phyloP scores from a whole-genome alignment of 2,888 invertebrate species.

The Apantesis nais region DNA sequence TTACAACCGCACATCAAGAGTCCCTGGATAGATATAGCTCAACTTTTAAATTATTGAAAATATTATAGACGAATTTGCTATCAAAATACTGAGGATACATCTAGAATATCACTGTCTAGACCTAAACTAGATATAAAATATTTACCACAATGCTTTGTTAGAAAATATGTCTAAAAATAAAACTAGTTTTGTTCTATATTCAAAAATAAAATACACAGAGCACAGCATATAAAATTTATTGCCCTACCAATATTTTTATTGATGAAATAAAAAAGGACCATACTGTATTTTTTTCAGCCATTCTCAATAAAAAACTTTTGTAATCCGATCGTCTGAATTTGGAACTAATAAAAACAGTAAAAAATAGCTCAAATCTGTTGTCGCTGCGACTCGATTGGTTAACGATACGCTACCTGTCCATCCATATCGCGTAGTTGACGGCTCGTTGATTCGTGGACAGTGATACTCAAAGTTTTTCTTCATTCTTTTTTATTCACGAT shows the following conservation, averaged over 20 bases:
- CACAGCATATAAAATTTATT: conserved; percentile 27
- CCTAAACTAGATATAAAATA: neutral
- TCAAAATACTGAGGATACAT: no score
- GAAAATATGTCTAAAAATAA: neutral
- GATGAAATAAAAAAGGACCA: conserved; percentile 24
- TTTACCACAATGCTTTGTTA: neutral
- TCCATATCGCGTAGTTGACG: conserved; percentile 35
- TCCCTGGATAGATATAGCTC: no score
- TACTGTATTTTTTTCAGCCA: conserved; percentile 27
- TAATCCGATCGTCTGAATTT: conserved; percentile 40
- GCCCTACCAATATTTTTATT: conserved; percentile 21
- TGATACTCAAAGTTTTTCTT: conserved; percentile 23
- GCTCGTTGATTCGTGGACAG: conserved; percentile 36
- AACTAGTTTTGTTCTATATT: neutral
- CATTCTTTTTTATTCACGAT: neutral
- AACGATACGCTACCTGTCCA: conserved; percentile 35
- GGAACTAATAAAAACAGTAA: conserved; percentile 12
- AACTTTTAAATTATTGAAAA: neutral
- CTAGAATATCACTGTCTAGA: neutral
- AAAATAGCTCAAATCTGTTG: conserved; percentile 31
- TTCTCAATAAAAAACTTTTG: conserved; percentile 23
- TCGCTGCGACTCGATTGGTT: conserved; percentile 42
- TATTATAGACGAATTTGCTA: no score
- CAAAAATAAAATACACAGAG: neutral
- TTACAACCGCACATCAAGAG: no score